Percentiles rank a stretch among this genome's conserved stretches.
Evolutionary conservation across 2,113 vertebrate species (phyloP).

Genomic region (Arizona elegans): DNA sequence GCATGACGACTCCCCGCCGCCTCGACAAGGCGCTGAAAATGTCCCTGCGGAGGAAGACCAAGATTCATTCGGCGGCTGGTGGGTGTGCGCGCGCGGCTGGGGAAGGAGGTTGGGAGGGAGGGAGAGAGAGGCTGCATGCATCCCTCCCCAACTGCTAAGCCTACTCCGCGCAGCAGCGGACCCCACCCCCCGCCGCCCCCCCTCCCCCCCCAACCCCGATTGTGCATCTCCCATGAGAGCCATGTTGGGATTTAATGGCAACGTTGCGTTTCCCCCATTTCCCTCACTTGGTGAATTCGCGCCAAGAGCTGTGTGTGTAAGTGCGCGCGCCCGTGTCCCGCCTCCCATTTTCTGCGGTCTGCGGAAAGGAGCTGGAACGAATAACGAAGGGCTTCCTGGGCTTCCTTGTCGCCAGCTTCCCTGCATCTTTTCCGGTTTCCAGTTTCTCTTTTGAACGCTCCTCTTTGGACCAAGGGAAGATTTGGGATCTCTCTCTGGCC

Average conservation of each 20-base stretch:
- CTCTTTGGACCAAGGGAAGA: neutral
- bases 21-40: constrained; percentile 53
- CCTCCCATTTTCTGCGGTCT: neutral
- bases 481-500: neutral
- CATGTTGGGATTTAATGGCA: neutral
- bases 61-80: constrained; percentile 56
- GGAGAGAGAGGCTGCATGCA: neutral
- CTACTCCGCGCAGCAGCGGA: neutral
- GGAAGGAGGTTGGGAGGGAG: neutral
- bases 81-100: neutral
- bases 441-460: neutral
- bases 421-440: neutral
- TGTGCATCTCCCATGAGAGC: neutral
- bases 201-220: no score
- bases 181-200: neutral
- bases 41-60: constrained; percentile 54
- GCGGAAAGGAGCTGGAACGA: neutral
- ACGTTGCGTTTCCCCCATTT: no score
- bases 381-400: no score
- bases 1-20: constrained; percentile 40
- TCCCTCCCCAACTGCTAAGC: neutral
- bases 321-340: neutral
- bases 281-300: neutral
- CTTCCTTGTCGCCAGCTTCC: neutral
- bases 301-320: neutral